These are phyloP conservation scores for Elegia similella DNA, from an alignment of 2,888 invertebrate genomes.

Conservation along the genomic window DNA sequence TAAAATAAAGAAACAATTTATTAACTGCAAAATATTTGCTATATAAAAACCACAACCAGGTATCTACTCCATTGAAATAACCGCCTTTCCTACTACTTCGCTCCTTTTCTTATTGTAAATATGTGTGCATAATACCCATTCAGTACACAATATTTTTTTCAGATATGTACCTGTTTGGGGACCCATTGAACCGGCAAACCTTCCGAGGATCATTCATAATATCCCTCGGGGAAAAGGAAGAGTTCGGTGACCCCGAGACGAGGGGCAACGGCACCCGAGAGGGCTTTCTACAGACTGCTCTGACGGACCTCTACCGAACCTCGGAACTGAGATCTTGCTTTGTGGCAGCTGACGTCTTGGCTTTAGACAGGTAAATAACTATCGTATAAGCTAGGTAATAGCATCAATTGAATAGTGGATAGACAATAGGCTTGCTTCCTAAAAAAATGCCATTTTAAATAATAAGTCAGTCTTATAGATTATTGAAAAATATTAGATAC, in stretches of 20 bases:
- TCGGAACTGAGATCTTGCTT: constrained; percentile 89
- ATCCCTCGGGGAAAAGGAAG: constrained; percentile 85
- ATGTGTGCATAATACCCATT: not conserved
- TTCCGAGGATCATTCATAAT: constrained; percentile 92
- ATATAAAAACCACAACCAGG: no score
- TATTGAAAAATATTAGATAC: no score
- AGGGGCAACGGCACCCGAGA: constrained; percentile 87
- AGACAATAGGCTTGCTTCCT: no score
- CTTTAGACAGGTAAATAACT: constrained; percentile 87
- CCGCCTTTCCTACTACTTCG: no score
- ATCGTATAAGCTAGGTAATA: not conserved
- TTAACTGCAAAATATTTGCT: no score
- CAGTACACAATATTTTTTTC: constrained; percentile 46
- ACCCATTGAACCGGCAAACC: constrained; percentile 88
- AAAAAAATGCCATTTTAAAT: no score
- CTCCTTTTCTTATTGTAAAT: no score
- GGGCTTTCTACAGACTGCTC: constrained; percentile 87
- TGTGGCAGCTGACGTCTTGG: constrained; percentile 89
- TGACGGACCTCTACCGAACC: constrained; percentile 87
- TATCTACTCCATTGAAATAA: no score
- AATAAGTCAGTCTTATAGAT: no score
- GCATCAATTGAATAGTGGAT: no score
- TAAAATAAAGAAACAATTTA: no score
- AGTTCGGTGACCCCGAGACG: constrained; percentile 84
- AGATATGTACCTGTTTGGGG: constrained; percentile 88